phyloP scores from a whole-genome alignment of 1,140 invertebrate species.

The Nasonia vitripennis region DNA sequence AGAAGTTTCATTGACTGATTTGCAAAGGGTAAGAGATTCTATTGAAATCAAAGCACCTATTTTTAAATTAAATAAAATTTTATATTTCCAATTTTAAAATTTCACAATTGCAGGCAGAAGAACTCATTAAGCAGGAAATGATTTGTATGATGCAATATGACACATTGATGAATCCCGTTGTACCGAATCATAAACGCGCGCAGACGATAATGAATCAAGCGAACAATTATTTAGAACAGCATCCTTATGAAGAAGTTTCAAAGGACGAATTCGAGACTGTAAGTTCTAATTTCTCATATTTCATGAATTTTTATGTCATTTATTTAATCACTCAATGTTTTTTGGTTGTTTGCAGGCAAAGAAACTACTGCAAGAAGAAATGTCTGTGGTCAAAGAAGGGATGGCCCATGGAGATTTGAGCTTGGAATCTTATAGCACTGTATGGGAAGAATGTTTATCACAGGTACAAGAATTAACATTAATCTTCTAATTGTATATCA shows the following conservation, averaged over 20 bases:
- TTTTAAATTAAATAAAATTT: constrained; percentile 16
- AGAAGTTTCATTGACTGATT: constrained; percentile 84
- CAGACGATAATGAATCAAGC: constrained; percentile 77
- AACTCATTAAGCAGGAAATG: constrained; percentile 98
- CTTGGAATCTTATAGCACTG: constrained; percentile 92
- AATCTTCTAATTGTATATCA: constrained; percentile 40
- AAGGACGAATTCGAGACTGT: constrained; percentile 83
- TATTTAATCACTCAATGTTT: neutral
- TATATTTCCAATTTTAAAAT: neutral
- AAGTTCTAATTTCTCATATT: constrained; percentile 50
- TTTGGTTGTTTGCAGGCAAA: constrained; percentile 74
- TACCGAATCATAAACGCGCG: constrained; percentile 71
- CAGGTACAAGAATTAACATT: constrained; percentile 74
- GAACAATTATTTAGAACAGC: constrained; percentile 87
- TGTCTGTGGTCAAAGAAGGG: constrained; percentile 91
- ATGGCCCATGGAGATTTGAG: constrained; percentile 97
- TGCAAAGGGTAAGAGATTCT: constrained; percentile 81
- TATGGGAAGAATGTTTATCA: constrained; percentile 97
- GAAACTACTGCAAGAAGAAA: constrained; percentile 85
- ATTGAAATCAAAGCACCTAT: constrained; percentile 18
- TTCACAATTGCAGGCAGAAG: constrained; percentile 85
- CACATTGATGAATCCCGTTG: constrained; percentile 81
- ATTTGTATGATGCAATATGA: constrained; percentile 96
- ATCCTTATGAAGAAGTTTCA: constrained; percentile 87
- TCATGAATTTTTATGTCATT: neutral